These are phyloP conservation scores for Trachymyrmex cornetzi DNA, from an alignment of 1,140 invertebrate genomes.

Conservation along the genomic window DNA sequence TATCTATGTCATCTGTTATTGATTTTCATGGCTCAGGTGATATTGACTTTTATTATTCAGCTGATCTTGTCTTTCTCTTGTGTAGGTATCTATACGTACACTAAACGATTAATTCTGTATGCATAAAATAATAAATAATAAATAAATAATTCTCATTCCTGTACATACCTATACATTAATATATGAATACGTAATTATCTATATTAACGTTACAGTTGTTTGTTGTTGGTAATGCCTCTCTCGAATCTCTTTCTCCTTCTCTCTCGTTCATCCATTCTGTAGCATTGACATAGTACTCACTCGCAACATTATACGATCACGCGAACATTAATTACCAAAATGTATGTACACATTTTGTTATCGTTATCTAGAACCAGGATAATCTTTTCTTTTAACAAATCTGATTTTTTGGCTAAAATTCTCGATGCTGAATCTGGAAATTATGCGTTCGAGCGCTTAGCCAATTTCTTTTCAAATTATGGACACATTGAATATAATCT, in stretches of 20 bases:
- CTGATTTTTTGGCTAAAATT: too few species aligned
- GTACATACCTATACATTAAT: too few species aligned
- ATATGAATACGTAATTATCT: too few species aligned
- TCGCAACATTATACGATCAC: background rate
- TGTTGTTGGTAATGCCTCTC: background rate
- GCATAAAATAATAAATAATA: background rate
- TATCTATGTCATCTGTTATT: conserved; percentile 4
- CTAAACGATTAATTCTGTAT: background rate
- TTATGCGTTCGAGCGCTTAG: too few species aligned
- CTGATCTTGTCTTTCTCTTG: background rate
- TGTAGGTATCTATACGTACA: too few species aligned
- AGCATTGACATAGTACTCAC: background rate
- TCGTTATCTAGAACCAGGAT: too few species aligned
- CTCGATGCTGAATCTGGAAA: too few species aligned
- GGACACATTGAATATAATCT: too few species aligned
- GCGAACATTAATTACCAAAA: conserved; percentile 21
- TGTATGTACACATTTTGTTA: too few species aligned
- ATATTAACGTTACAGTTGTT: too few species aligned
- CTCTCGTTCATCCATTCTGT: background rate
- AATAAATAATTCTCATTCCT: background rate
- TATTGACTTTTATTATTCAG: background rate
- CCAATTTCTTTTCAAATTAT: too few species aligned
- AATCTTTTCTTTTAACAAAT: too few species aligned
- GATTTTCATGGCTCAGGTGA: conserved; percentile 2
- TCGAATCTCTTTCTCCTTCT: background rate